Evolutionary conservation across 2,888 invertebrate species (phyloP), one percentile per base, ranked within the genome.

Genomic region (Julus scandinavius): DNA sequence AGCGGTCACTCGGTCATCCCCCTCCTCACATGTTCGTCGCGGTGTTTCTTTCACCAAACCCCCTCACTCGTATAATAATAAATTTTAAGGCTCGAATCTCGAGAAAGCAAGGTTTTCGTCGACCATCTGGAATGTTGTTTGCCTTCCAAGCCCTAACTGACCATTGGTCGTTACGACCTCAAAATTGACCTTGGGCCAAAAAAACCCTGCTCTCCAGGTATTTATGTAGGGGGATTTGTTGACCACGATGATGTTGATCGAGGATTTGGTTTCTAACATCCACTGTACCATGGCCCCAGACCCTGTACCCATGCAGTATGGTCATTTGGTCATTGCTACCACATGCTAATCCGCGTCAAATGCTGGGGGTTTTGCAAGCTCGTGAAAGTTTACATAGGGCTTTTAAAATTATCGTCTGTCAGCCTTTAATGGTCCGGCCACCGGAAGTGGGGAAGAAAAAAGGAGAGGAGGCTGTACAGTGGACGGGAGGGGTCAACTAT

Each of bases 71-170:
- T 20, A 63, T 50, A 63, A 20, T 6, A 72, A 72, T 72, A 72
- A 72, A 72, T 72, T 72, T 72, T 6, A 72, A 29, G 72, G 29
- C 72, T 72, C 11, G 11, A 29, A 72, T 72, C 13, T 72, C 29
- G 63, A 20, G 20, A 63, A 72, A 29, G 72, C 72, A 29, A 72
- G 72, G 72, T 72, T 29, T 72, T 29, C 29, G 29, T 29, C 29
- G 72, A 72, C 72, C 72, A 72, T 72, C 72, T 72, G 72, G 72
- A 72, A 72, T 72, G 72, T n/a, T 72, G 72, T 72, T 72, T 72
- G 72, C 72, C 72, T 72, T 72, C 29, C 72, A 6, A 72, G 63
- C 72, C 72, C 72, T 29, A 72, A n/a, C 72, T 72, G 72, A 72
- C 72, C 72, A 72, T 29, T 72, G 72, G 72, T 72, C 72, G 29